Evolutionary conservation across 92 coral and sea anemone genomes (phyloP).

Genomic region (Porites evermanni): DNA sequence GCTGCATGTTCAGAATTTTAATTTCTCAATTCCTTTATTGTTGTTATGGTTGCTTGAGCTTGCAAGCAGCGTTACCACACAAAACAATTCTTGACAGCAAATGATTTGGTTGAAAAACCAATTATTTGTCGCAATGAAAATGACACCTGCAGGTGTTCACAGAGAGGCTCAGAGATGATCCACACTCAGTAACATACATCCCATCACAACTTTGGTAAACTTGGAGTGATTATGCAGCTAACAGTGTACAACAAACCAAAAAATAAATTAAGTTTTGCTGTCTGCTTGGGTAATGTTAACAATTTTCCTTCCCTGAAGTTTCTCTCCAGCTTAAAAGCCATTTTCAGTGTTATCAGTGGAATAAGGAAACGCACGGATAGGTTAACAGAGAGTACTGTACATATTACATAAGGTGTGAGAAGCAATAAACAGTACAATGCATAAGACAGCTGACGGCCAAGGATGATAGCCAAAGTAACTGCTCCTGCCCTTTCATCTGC

Average conservation of each 20-base stretch:
- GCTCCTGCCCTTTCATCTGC: constrained; percentile 86
- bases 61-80: too few species aligned
- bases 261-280: constrained; percentile 87
- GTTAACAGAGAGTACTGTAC: constrained; percentile 87
- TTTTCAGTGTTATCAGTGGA: constrained; percentile 74
- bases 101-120: too few species aligned
- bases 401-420: constrained; percentile 89
- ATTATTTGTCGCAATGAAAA: too few species aligned
- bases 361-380: constrained; percentile 74
- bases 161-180: too few species aligned
- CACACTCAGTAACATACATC: neutral
- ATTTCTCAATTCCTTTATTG: too few species aligned
- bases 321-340: constrained; percentile 88
- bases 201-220: constrained; percentile 44
- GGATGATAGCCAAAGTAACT: constrained; percentile 84
- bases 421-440: constrained; percentile 77
- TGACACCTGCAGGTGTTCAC: too few species aligned
- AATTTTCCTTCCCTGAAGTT: constrained; percentile 79
- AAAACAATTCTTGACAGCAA: too few species aligned
- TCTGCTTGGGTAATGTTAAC: constrained; percentile 67
- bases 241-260: constrained; percentile 82
- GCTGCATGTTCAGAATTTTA: too few species aligned
- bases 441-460: constrained; percentile 87
- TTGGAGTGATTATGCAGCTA: constrained; percentile 81
- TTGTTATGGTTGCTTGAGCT: too few species aligned